Base-by-base conservation (phyloP, 2,888 invertebrate species). In the Leptopilina drosophilae region DNA sequence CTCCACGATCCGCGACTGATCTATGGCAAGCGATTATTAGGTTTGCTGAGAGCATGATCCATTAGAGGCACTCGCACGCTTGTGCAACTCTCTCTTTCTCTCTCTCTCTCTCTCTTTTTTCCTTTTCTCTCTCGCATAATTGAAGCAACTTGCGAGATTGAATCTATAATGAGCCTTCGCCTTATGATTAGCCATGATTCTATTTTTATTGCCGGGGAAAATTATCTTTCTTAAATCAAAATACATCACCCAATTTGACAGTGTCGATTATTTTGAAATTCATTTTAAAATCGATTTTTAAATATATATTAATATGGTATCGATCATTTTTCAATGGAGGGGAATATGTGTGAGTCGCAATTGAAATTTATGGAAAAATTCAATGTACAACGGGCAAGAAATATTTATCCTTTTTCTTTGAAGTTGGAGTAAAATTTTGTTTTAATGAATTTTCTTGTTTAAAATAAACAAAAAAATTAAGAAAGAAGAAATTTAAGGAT, bases 11-110 rank as follows among this genome's bases (percentile, higher is more conserved):
- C 62, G 26, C 77, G 76, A 79, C 77, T 81, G 81, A 83, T 83
- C 82, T 80, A 82, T 76, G 78, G 67, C 67, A 73, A 77, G 64
- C 81, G 77, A 81, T 82, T 82, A 84, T 80, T 83, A 79, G 64
- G 73, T 79, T 79, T 81, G 79, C 77, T 78, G 77, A 77, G 82
- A 81, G 76, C 64, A 79, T 76, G 49, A 73, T 79, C 78, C 67
- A 80, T 82, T 77, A 82, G 59, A 67, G 69, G 77, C n/a, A 73
- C 53, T 73, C 20, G 76, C 77, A 53, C 77, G 66, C 77, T 59
- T 59, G 77, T 46, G 64, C 59, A 33, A 62, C 11, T 67, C 42
- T 15, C 49, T 49, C 12, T 49, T 12, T 9, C 12, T 49, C 49
- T 49, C 49, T 49, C 12, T 49, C 12, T 9, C 12, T 49, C 49